Base-by-base conservation (phyloP, 2,797 vertebrate genomes). In the Coregonus ussuriensis region DNA sequence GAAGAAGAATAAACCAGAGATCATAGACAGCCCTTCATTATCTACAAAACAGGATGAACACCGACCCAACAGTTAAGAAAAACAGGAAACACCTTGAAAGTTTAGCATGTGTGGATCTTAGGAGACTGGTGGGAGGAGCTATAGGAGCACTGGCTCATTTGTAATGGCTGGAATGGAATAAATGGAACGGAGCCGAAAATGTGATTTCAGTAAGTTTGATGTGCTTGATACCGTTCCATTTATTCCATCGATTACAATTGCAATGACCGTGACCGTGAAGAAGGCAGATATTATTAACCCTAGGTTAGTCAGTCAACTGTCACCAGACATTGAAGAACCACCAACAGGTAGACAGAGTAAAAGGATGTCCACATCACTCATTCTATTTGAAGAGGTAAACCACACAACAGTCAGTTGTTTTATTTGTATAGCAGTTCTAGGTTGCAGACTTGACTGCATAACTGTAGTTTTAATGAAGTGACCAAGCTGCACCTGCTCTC, bases 321-420 rank as follows among this genome's bases (percentile, higher is more conserved):
- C 72, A 0, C 3, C 76, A 2, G 65, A 16, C 66, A 37, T 25
- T 18, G 81, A 77, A 72, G 83, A 81, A 13, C 59, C 67, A 13
- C 1, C 31, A 76, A 71, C 74, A 0, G 89, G 75, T 74, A 89
- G 93, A 53, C 83, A 75, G 67, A 93, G 77, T 66, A 95, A 89
- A 74, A 95, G 91, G 84, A 92, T 82, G 14, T 93, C 95, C 71
- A 97, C 94, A 0, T 99, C 96, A 37, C 97, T 99, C 59, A 98
- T 99, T 90, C 95, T 99, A 72, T 99, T 99, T 91, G 98, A 99
- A 88, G 98, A 99, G 97, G 98, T 95, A 86, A 89, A 82, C 1
- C 18, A 1, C 52, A 35, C 31, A 67, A 15, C 25, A 1, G 31
- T 35, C 66, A 18, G 11, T 33, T 7, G 29, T 35, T 35, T 18